A percentile compares a stretch with the other conserved stretches of the same genome.
Evolutionary conservation across 2,113 vertebrate species (phyloP).

Genomic region (Gorsachius goisagi): DNA sequence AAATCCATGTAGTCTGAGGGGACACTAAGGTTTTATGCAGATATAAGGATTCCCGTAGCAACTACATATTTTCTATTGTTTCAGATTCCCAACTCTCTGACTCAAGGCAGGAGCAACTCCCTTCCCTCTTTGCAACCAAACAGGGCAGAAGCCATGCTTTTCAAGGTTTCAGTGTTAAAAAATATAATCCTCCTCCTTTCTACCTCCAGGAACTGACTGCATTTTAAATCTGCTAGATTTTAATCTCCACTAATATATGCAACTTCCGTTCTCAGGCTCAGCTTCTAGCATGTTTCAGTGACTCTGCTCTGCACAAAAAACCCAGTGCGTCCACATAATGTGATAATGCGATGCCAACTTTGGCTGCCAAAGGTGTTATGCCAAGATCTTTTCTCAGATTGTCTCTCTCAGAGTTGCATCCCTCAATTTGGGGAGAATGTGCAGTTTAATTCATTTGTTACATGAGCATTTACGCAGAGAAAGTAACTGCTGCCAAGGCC

Average conservation of each 20-base stretch:
- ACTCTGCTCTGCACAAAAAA: not conserved
- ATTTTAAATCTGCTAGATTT: not conserved
- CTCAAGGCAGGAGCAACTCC: not conserved
- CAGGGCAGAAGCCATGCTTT: not conserved
- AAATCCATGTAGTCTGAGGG: not conserved
- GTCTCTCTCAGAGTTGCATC: not conserved
- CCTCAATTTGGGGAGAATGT: not conserved
- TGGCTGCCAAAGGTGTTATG: not conserved
- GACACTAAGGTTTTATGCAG: not conserved
- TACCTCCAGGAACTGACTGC: not conserved
- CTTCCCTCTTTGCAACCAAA: not conserved
- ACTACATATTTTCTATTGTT: not conserved
- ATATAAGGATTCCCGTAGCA: not conserved
- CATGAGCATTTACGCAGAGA: not conserved
- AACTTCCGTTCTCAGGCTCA: not conserved
- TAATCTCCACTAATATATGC: not conserved
- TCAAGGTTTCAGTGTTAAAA: not conserved
- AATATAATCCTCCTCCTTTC: not conserved
- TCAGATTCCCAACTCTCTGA: not conserved
- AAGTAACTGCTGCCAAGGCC: not conserved
- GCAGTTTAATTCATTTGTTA: not conserved
- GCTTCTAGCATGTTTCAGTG: not conserved
- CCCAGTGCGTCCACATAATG: accelerated
- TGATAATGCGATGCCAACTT: not conserved
- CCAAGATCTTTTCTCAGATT: not conserved